Conservation (phyloP, 2,113 vertebrate genomes). For the Trematocara nigrifrons region DNA sequence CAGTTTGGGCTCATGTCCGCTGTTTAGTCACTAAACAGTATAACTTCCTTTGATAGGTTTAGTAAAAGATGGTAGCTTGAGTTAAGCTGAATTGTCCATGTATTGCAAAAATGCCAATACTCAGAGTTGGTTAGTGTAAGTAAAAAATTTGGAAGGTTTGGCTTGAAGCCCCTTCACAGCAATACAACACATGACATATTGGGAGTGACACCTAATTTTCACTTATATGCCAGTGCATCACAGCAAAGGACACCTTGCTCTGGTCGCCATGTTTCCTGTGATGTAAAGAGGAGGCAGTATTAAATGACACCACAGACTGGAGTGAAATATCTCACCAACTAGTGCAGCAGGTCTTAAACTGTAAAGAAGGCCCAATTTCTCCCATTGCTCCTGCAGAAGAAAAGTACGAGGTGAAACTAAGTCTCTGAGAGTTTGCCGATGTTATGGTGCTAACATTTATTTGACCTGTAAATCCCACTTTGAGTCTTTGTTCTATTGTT, state of each 20-base stretch:
- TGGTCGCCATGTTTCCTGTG: neutral
- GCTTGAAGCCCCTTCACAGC: neutral
- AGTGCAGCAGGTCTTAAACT: neutral
- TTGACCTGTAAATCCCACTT: neutral
- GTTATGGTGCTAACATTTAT: neutral
- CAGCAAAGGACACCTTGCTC: neutral
- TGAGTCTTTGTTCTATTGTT: neutral
- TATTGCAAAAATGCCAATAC: neutral
- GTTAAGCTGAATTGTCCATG: neutral
- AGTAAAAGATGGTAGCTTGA: neutral
- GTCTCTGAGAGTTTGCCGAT: neutral
- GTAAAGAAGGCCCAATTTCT: neutral
- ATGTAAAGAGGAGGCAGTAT: neutral
- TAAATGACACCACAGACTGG: neutral
- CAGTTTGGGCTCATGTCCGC: neutral
- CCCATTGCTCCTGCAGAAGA: neutral
- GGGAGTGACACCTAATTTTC: neutral
- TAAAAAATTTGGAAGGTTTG: neutral
- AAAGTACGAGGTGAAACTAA: neutral
- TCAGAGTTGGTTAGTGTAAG: neutral
- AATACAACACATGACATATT: neutral
- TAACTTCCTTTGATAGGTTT: neutral
- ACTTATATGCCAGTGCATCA: neutral
- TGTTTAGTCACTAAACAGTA: neutral
- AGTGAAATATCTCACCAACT: neutral